These are phyloP conservation scores for Corbicula japonica DNA, from an alignment of 2,888 invertebrate species.

Conservation along the genomic window DNA sequence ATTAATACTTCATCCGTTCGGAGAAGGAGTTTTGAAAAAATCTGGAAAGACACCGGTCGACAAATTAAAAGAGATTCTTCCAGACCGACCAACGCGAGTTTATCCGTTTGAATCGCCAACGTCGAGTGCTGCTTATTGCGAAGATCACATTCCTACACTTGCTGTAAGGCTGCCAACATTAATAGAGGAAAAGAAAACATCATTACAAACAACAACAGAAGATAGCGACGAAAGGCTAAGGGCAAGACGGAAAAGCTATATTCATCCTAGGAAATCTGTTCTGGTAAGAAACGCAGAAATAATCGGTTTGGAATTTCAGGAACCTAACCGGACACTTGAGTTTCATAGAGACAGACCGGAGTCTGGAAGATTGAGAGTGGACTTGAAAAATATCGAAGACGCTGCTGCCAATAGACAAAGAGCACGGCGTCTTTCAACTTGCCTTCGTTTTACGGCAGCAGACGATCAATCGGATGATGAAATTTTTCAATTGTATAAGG, in stretches of 20 bases:
- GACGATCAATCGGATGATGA: constrained; percentile 11
- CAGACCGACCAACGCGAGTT: constrained; percentile 11
- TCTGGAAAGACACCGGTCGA: constrained; percentile 26
- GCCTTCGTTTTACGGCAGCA: constrained; percentile 15
- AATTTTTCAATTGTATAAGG: constrained; percentile 19
- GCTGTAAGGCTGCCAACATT: constrained; percentile 15
- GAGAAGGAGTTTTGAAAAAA: constrained; percentile 48
- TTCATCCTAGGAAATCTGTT: constrained; percentile 25
- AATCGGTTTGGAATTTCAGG: constrained; percentile 34
- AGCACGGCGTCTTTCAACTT: constrained; percentile 24
- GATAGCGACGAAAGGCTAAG: not conserved
- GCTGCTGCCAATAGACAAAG: not conserved
- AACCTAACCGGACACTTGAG: not conserved
- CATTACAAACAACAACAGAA: not conserved
- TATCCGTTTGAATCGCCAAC: constrained; percentile 2
- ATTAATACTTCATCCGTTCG: constrained; percentile 46
- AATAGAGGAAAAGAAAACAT: constrained; percentile 25
- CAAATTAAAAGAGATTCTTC: no score
- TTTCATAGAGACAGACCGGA: constrained; percentile 8
- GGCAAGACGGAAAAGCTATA: not conserved
- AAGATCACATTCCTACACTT: no score
- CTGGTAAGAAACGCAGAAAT: constrained; percentile 20
- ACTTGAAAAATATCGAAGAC: constrained; percentile 17
- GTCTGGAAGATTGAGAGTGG: constrained; percentile 22
- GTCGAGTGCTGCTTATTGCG: no score